Evolutionary conservation across 2,113 vertebrate species (phyloP), one percentile per base, ranked within the genome.

Genomic region (Tiliqua scincoides): DNA sequence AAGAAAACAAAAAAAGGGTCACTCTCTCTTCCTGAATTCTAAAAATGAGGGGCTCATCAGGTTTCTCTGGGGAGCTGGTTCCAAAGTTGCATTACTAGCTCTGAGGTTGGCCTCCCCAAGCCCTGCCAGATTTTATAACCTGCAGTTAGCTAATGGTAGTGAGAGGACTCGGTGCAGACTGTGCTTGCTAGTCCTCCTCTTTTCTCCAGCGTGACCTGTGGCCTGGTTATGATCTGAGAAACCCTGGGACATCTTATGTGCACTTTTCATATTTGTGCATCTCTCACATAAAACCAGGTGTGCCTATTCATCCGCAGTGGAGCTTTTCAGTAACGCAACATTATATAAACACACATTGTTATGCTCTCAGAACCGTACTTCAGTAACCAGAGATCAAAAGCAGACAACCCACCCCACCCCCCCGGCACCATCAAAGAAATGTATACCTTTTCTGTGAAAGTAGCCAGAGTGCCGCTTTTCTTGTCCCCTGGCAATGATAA

Each of bases 301-400:
- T 74, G 76, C 40, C 89, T 95, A 93, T 89, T 93, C 89, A 94
- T 67, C 71, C 0, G 0, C 79, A 77, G 82, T 59, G 30, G 86
- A 85, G 90, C 80, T 92, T 89, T 93, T 83, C 89, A 91, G 67
- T 30, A 6, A 91, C 57, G 54, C 72, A 89, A 65, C 77, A 74
- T 62, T 93, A 70, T 87, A 89, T 91, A 94, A 93, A 91, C 88
- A 87, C 0, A 30, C 18, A 92, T 87, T 92, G 59, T 91, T 91
- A 82, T 82, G 78, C 89, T 88, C 85, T 82, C 61, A 86, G 85
- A 92, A 57, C 82, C 87, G 57, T 86, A 88, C 85, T 88, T 89
- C 87, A 85, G 88, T 92, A 92, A 94, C 85, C 94, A 91, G 93
- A 95, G 93, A 94, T 95, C 95, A 94, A 94, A 94, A 57, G 5